A percentile compares a stretch with the other conserved stretches of the same genome.
Evolutionary conservation across 2,113 vertebrate genomes (phyloP).

Genomic region (Numenius arquata): DNA sequence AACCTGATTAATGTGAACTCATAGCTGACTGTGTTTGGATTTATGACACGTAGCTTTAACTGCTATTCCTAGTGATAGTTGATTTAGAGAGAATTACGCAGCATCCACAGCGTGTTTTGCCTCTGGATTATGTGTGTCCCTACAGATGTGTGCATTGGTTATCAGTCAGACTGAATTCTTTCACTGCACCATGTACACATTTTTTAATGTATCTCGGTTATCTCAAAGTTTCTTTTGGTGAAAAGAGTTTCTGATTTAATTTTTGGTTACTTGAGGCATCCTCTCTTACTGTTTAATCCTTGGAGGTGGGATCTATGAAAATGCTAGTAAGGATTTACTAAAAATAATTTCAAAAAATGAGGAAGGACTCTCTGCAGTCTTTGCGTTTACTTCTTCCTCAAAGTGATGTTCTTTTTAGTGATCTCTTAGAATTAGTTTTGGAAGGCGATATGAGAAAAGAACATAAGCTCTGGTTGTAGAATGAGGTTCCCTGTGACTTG

Average conservation of each 20-base stretch:
- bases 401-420: not conserved
- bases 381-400: not conserved
- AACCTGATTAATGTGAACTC: not conserved
- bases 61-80: not conserved
- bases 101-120: not conserved
- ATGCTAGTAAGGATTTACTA: not conserved
- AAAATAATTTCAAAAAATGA: not conserved
- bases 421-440: not conserved
- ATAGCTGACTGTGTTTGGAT: not conserved
- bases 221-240: not conserved
- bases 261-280: not conserved
- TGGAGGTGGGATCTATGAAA: not conserved
- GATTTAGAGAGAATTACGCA: not conserved
- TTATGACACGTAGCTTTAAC: not conserved
- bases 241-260: not conserved
- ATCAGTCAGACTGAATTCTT: not conserved
- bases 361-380: not conserved
- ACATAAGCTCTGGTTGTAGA: not conserved
- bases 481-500: not conserved
- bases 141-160: not conserved
- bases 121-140: not conserved
- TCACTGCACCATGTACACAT: not conserved
- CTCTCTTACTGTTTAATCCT: not conserved
- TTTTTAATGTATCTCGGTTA: not conserved
- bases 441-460: not conserved